Percentiles rank a stretch among this genome's conserved stretches.
Conservation (phyloP, 2,797 vertebrate species). For the Atherinosoma microstoma region DNA sequence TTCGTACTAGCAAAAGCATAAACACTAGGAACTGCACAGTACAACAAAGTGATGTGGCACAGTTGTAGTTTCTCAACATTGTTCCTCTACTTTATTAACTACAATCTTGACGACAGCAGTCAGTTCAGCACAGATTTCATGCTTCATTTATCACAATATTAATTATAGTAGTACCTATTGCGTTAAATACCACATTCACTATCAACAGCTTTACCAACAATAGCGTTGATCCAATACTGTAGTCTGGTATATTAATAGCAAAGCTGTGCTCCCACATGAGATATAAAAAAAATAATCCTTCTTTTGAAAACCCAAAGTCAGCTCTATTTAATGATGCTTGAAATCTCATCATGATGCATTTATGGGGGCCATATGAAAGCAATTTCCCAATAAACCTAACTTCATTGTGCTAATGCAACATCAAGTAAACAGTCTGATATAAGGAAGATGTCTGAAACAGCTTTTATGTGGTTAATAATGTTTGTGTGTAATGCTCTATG, state of each 20-base stretch:
- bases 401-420: constrained; percentile 51
- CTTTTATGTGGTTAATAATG: constrained; percentile 36
- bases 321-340: constrained; percentile 66
- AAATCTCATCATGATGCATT: constrained; percentile 61
- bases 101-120: background rate
- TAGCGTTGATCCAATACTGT: background rate
- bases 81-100: background rate
- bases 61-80: background rate
- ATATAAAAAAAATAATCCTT: constrained; percentile 9
- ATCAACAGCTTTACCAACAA: background rate
- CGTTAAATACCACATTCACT: background rate
- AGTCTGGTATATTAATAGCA: constrained; percentile 5
- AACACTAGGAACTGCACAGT: background rate
- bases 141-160: constrained; percentile 1
- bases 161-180: background rate
- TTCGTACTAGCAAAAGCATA: background rate
- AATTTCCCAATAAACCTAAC: constrained; percentile 47
- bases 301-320: constrained; percentile 49
- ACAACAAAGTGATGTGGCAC: background rate
- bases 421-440: constrained; percentile 45
- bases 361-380: constrained; percentile 50
- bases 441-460: constrained; percentile 28
- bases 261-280: constrained; percentile 6
- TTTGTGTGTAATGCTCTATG: constrained; percentile 6
- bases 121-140: background rate